These are phyloP conservation scores for Rousettus leschenaultii DNA, from an alignment of 2,113 vertebrate species.

Conservation along the genomic window DNA sequence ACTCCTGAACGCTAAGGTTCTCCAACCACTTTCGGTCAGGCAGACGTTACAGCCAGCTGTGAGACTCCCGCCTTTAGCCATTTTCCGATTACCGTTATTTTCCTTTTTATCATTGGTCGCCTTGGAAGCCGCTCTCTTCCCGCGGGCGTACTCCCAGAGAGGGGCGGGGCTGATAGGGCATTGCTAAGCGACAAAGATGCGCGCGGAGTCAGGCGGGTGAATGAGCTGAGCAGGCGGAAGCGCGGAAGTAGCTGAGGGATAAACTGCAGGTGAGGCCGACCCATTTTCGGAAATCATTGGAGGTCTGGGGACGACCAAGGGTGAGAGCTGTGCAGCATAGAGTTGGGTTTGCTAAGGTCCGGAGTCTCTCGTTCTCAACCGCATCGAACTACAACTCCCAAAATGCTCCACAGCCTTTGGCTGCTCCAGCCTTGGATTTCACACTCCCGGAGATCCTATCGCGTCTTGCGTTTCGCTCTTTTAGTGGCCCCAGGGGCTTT, in stretches of 20 bases:
- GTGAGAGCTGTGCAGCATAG: background rate
- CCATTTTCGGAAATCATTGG: background rate
- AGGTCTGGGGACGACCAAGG: background rate
- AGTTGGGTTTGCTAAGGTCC: background rate
- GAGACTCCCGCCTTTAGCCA: background rate
- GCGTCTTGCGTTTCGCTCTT: background rate
- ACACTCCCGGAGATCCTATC: background rate
- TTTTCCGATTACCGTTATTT: background rate
- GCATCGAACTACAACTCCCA: constrained; percentile 42
- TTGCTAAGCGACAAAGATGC: constrained; percentile 40
- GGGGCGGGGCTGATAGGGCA: background rate
- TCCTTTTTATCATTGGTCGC: constrained; percentile 28
- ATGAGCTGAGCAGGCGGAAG: background rate
- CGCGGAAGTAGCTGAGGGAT: background rate
- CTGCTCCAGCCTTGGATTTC: background rate
- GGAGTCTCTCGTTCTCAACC: background rate
- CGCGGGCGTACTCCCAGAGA: background rate
- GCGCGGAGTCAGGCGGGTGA: fast-evolving
- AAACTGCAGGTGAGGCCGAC: constrained; percentile 1
- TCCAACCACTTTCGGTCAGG: background rate
- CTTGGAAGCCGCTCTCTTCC: background rate
- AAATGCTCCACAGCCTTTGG: background rate
- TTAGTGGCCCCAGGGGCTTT: background rate
- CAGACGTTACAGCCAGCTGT: background rate
- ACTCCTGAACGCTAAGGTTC: background rate